Evolutionary conservation across 2,888 invertebrate genomes (phyloP).

Genomic region (Dorcus parallelipipedus): DNA sequence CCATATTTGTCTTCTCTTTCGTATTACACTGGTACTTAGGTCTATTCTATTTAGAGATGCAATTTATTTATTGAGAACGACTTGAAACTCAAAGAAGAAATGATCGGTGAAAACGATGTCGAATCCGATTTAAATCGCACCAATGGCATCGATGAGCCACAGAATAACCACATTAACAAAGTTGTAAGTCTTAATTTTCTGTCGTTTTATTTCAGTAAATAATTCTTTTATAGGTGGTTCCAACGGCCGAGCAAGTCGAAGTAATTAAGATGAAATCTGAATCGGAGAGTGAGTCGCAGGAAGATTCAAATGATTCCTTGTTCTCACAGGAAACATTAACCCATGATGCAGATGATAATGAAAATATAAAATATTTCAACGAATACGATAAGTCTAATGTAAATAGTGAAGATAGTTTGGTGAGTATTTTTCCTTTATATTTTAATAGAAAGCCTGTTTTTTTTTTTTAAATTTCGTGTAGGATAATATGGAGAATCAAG

Average conservation of each 20-base stretch:
- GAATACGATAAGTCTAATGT: constrained; percentile 10
- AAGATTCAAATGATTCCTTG: constrained; percentile 17
- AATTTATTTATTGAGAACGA: constrained; percentile 26
- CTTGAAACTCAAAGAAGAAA: constrained; percentile 38
- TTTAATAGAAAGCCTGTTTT: neutral
- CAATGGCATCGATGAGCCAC: constrained; percentile 23
- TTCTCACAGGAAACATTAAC: constrained; percentile 9
- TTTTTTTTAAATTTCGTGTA: neutral
- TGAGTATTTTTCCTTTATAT: too few species aligned
- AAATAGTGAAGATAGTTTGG: constrained; percentile 4
- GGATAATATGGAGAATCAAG: constrained; percentile 4
- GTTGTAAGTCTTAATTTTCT: constrained; percentile 31
- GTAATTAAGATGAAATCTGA: constrained; percentile 11
- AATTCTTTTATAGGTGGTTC: constrained; percentile 10
- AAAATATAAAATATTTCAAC: constrained; percentile 7
- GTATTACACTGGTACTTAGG: too few species aligned
- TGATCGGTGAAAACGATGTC: constrained; percentile 39
- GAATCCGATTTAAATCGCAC: constrained; percentile 23
- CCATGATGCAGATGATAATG: constrained; percentile 6
- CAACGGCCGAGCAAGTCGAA: constrained; percentile 12
- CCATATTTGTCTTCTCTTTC: neutral
- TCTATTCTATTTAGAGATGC: constrained; percentile 19
- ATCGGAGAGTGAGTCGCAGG: constrained; percentile 14
- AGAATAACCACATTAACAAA: constrained; percentile 40
- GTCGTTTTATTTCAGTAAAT: neutral